Percentiles rank a stretch among this genome's conserved stretches.
These are phyloP conservation scores for Spea multiplicata DNA, from an alignment of 2,113 vertebrate species.

Conservation along the genomic window DNA sequence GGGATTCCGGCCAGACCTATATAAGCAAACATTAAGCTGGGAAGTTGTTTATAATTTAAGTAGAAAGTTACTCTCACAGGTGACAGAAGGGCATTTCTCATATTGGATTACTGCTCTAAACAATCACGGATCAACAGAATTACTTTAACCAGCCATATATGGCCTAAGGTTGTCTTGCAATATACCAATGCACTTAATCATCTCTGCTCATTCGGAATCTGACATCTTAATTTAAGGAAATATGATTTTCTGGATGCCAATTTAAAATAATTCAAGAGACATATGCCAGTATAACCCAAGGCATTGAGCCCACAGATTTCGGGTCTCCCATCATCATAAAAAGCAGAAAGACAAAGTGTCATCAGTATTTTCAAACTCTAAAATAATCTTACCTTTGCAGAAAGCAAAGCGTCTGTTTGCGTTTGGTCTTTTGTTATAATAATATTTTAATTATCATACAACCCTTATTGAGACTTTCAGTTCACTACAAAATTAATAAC, in stretches of 20 bases:
- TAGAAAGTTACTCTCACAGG: constrained; percentile 27
- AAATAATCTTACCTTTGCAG: no score
- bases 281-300: background rate
- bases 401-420: no score
- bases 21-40: constrained; percentile 40
- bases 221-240: constrained; percentile 12
- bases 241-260: background rate
- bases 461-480: no score
- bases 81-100: constrained; percentile 25
- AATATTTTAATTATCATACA: no score
- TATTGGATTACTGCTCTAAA: constrained; percentile 12
- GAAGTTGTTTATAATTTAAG: constrained; percentile 38
- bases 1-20: constrained; percentile 34
- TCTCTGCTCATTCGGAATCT: background rate
- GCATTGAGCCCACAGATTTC: background rate
- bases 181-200: constrained; percentile 6
- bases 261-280: constrained; percentile 20
- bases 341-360: no score
- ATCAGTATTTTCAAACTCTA: no score
- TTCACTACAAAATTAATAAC: no score
- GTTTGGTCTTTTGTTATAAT: no score
- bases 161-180: constrained; percentile 1
- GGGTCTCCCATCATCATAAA: no score
- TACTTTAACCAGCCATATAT: constrained; percentile 23
- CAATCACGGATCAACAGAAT: constrained; percentile 19